Evolutionary conservation across 1,140 invertebrate species (phyloP), one percentile per base, ranked within the genome.

Genomic region (Leguminivora glycinivorella): DNA sequence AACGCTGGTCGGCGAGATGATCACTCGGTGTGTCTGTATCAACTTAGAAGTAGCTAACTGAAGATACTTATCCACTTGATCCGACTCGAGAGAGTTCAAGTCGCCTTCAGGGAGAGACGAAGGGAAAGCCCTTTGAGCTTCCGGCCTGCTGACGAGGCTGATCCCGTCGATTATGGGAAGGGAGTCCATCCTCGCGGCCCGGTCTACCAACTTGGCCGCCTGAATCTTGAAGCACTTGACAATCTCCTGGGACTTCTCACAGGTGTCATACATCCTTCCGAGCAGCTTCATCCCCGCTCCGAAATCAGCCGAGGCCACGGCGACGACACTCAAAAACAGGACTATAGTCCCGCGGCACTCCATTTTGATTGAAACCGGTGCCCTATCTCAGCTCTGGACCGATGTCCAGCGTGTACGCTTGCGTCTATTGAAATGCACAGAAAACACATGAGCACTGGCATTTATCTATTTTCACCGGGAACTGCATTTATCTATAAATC

Each of bases 191-290:
- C 93, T 92, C 1, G 95, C 87, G 0, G 94, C 94, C n/a, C 94
- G 87, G 68, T 95, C 94, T 5, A 93, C 81, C 5, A 95, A 84
- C 75, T 94, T 94, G 0, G 94, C 84, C 0, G 94, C 94, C 80
- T 95, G 93, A 6, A 95, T 87, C 84, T 95, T 95, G 69, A 95
- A 92, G 80, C 95, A 96, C 84, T 94, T 94, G 67, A 94, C 81
- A 38, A 94, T 89, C 74, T 95, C 93, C 71, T 94, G 88, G 34
- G 93, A 93, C 34, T 91, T 84, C 68, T 93, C 92, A 81, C 95
- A 96, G 70, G 94, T 92, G 38, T 92, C 89, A 75, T 94, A 95
- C 43, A 94, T 90, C 75, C 92, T 93, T 69, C 92, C 88, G 17
- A 95, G 71, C 38, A 92, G 79, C 78, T 88, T 90, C 24, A 91